Evolutionary conservation across 2,888 invertebrate species (phyloP), one percentile per base, ranked within the genome.

Genomic region (Theristus sp.): DNA sequence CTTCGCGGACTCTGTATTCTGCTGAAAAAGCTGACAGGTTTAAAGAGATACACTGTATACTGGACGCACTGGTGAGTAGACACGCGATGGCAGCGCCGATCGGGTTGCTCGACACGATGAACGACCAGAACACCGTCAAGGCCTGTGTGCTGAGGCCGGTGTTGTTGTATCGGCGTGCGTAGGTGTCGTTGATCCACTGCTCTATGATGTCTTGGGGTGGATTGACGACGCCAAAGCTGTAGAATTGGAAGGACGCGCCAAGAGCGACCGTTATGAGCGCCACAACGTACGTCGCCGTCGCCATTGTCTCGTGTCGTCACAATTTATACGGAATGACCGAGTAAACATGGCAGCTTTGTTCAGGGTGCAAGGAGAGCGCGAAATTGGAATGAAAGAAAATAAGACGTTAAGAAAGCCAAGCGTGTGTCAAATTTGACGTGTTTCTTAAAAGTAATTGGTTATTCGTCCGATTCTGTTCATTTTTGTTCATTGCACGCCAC

Each of bases 81-180:
- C 20, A 10, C 3, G 13, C 49, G 3, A n/a, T 17, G 6, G 49
- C 13, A 17, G 49, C 38, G 38, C 38, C 38, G 10, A 38, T 13
- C 10, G 38, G 10, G n/a, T n/a, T n/a, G n/a, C n/a, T n/a, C n/a
- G n/a, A 38, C 38, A 38, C 38, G 38, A 38, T 67, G 49, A 73
- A 53, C 1, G 73, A 67, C 67, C 69, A 73, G 22, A 73, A 63
- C 54, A 68, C 65, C 6, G 67, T 67, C 25, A 67, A 56, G 0
- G 67, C 64, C 2, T 56, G 61, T 2, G 17, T 3, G 6, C n/a
- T 24, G 2, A 59, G 25, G 2, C 27, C 46, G 22, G 6, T 25
- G 22, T 27, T 27, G 52, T 47, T n/a, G n/a, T n/a, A 22, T 20
- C 60, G 53, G 2, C 3, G 22, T 2, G 27, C 26, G 26, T 60